Percentiles rank a stretch among this genome's conserved stretches.
These are phyloP conservation scores for Scelioninae gen. 1 DNA, from an alignment of 2,888 invertebrate species.

Conservation along the genomic window DNA sequence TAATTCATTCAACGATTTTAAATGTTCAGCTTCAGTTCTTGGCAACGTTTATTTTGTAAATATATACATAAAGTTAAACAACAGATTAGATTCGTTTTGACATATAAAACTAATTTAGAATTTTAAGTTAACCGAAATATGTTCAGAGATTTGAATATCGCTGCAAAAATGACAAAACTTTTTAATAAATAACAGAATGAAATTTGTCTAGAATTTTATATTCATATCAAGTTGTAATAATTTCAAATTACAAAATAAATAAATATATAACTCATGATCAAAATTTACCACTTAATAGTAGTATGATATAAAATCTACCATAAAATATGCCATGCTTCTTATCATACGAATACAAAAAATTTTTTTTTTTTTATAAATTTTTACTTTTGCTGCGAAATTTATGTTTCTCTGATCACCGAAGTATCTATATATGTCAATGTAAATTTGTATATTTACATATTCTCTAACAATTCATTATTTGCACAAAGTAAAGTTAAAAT, in stretches of 20 bases:
- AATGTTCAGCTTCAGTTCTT: neutral
- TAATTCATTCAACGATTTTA: neutral
- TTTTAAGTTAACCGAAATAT: conserved; percentile 7
- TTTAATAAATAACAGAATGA: neutral
- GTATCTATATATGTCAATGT: conserved; percentile 30
- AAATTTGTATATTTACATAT: conserved; percentile 35
- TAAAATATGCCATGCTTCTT: neutral
- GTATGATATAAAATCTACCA: neutral
- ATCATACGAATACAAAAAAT: neutral
- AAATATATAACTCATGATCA: too few relatives aligned
- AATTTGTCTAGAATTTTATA: neutral
- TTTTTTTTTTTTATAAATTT: neutral
- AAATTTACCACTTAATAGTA: too few relatives aligned
- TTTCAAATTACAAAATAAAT: too few relatives aligned
- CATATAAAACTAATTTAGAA: conserved; percentile 18
- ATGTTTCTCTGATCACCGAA: neutral
- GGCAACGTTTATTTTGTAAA: conserved; percentile 43
- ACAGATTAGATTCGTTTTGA: conserved; percentile 4
- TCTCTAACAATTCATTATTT: conserved; percentile 22
- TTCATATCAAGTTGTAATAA: too few relatives aligned
- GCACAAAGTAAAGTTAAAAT: conserved; percentile 30
- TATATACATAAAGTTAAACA: conserved; percentile 42
- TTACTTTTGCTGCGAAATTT: neutral
- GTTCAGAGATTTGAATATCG: too few relatives aligned
- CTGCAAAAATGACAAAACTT: neutral